Evolutionary conservation across 2,888 invertebrate species (phyloP).

Genomic region (Lycophotia porphyrea): DNA sequence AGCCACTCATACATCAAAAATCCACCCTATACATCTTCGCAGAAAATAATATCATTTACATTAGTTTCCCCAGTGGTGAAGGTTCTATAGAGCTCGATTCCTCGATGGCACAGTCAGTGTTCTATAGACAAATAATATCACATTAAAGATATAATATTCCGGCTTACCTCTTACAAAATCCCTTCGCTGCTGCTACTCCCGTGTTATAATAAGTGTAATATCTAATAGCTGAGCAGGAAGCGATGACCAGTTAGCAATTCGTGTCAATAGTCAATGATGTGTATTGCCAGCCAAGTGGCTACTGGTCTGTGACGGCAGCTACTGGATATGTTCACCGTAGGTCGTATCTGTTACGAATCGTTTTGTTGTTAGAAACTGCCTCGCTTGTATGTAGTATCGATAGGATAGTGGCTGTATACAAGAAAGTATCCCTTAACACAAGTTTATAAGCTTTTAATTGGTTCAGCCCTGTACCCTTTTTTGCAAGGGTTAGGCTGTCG

Average conservation of each 20-base stretch:
- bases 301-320: conserved; percentile 23
- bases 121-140: no score
- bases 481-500: neutral
- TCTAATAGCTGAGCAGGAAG: conserved; percentile 28
- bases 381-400: neutral
- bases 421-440: neutral
- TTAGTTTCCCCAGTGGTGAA: no score
- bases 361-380: conserved; percentile 5
- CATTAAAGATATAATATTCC: no score
- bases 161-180: no score
- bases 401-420: neutral
- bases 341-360: conserved; percentile 10
- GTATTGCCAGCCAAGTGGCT: conserved; percentile 23
- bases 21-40: neutral
- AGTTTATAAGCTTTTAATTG: neutral
- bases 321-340: conserved; percentile 38
- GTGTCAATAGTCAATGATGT: conserved; percentile 52
- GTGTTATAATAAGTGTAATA: neutral
- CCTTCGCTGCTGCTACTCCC: no score
- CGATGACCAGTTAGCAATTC: conserved; percentile 32
- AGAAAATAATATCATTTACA: no score
- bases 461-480: neutral
- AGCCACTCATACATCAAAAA: neutral
- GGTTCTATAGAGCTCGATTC: no score
- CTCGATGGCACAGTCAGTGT: no score